Base-by-base conservation (phyloP, 2,888 invertebrate species). In the Stomorhina lunata region DNA sequence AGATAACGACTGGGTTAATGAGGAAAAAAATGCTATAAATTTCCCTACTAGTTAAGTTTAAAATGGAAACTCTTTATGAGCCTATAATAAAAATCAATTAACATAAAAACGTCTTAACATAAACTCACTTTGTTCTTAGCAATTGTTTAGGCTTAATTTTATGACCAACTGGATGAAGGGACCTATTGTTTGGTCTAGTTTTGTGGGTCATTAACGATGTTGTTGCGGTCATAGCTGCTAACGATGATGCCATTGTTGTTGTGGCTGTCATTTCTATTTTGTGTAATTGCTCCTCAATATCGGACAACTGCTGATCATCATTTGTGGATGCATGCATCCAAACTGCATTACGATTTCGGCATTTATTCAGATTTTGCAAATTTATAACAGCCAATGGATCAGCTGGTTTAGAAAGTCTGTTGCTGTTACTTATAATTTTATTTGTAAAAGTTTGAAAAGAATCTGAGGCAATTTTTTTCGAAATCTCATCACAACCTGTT, bases 281-380 rank as follows among this genome's bases (percentile, higher is more conserved):
- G 76, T 90, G 89, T 86, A 90, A 86, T 87, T 90, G 90, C 85
- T 91, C 91, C 84, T 91, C 90, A 84, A 91, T 90, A 88, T 91
- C 91, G 85, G 90, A 91, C 81, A 91, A 84, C 84, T 88, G 89
- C 66, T 89, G 87, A 85, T 90, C 90, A 84, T 89, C 89, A 20
- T 86, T 84, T 88, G 88, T 86, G 81, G 82, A 20, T 34, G 59
- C 82, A 66, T 89, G 87, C 73, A 90, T 87, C 89, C 91, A 91
- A 34, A 91, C 85, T 2, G 89, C 87, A 78, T 86, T 90, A 12
- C 91, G 88, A 84, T 90, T 91, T 48, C 91, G 89, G 76, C 91
- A 88, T 77, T 88, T 87, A 84, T 89, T 91, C 68, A 91, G 86
- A 87, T 88, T 90, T 50, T 89, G 86, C 61, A 91, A 80, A 81